A percentile compares a stretch with the other conserved stretches of the same genome.
Conservation (phyloP, 2,113 vertebrate species). For the Salvelinus fontinalis region DNA sequence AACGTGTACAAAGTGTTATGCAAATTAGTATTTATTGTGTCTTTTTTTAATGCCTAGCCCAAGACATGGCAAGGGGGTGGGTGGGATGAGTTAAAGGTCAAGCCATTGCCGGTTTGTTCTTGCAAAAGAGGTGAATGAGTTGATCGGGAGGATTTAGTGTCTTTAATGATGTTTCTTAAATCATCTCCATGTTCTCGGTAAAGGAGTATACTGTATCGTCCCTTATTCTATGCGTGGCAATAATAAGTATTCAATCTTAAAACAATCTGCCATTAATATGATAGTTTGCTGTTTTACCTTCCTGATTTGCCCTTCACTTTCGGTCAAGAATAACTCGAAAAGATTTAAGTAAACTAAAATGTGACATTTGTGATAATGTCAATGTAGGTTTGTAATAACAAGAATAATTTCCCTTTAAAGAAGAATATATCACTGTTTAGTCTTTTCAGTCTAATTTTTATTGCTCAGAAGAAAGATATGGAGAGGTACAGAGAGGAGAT, state of each 20-base stretch:
- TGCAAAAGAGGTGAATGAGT: too few species aligned
- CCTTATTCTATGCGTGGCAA: not conserved
- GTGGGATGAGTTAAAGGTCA: too few species aligned
- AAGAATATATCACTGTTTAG: conserved; percentile 22
- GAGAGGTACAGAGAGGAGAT: not conserved
- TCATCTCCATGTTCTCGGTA: too few species aligned
- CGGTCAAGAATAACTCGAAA: too few species aligned
- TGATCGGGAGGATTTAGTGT: too few species aligned
- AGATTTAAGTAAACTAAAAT: too few species aligned
- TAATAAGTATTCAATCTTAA: not conserved
- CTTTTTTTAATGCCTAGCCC: not conserved
- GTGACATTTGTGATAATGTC: not conserved
- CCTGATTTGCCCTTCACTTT: too few species aligned
- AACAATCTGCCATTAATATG: not conserved
- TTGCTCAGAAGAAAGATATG: conserved; percentile 43
- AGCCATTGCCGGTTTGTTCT: too few species aligned
- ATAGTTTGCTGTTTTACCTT: not conserved
- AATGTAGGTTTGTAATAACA: not conserved
- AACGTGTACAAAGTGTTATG: too few species aligned
- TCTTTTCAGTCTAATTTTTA: conserved; percentile 57
- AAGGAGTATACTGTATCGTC: too few species aligned
- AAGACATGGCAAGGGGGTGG: too few species aligned
- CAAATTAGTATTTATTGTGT: not conserved
- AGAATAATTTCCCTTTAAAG: not conserved
- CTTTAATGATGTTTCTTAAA: too few species aligned